These are phyloP conservation scores for Oligia latruncula DNA, from an alignment of 2,888 invertebrate species.

Conservation along the genomic window DNA sequence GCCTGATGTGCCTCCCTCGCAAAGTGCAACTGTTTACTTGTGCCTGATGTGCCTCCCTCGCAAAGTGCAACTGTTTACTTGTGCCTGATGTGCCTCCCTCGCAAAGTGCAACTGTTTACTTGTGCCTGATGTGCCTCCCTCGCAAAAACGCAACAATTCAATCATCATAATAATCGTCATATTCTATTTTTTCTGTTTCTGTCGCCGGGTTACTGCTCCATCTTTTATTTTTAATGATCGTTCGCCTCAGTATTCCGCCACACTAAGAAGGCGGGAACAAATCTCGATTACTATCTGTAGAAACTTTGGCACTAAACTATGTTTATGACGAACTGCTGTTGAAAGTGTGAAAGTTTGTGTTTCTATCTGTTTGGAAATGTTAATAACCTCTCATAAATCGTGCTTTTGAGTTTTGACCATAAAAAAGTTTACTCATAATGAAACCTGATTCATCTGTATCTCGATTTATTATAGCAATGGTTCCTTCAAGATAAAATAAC, in stretches of 20 bases:
- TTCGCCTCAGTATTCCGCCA: not conserved
- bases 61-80: no score
- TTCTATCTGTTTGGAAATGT: conserved; percentile 26
- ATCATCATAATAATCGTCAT: no score
- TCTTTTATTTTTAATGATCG: conserved; percentile 3
- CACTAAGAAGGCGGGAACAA: not conserved
- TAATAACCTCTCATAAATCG: conserved; percentile 39
- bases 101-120: no score
- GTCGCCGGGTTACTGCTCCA: no score
- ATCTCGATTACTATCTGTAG: conserved; percentile 6
- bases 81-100: no score
- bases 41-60: no score
- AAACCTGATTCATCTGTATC: conserved; percentile 20
- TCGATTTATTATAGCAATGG: conserved; percentile 10
- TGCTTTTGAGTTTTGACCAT: conserved; percentile 4
- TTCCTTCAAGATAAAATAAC: conserved; percentile 11
- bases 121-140: no score
- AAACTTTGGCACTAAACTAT: conserved; percentile 18
- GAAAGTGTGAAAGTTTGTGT: conserved; percentile 33
- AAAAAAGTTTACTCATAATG: conserved; percentile 22
- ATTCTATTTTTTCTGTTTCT: no score
- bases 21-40: no score
- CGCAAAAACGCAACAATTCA: no score
- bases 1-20: no score
- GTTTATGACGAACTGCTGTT: conserved; percentile 32